These are phyloP conservation scores for Pristionchus fissidentatus DNA, from an alignment of 2,888 invertebrate genomes.

Conservation along the genomic window DNA sequence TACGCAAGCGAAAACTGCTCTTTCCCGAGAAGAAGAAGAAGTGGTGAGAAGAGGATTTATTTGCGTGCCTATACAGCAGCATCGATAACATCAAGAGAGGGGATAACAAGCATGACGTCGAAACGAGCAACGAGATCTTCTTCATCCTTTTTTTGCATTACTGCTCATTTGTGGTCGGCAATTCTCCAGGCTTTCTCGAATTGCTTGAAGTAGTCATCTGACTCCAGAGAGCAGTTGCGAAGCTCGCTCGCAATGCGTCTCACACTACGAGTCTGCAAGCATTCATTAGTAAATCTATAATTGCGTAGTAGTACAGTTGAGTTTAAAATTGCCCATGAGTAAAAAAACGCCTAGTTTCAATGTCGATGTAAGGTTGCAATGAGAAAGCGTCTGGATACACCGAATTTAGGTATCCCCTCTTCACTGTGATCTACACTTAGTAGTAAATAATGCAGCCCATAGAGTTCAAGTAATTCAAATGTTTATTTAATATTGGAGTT, in stretches of 20 bases:
- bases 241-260: slow-evolving; percentile 9
- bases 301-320: too few species aligned
- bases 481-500: too few species aligned
- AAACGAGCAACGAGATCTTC: neutral
- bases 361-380: too few species aligned
- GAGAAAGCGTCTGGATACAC: too few species aligned
- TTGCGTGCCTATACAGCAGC: neutral
- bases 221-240: neutral
- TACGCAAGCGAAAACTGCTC: neutral
- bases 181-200: slow-evolving; percentile 20
- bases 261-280: neutral
- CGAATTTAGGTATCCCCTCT: too few species aligned
- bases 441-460: too few species aligned
- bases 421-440: too few species aligned
- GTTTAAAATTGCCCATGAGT: too few species aligned
- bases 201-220: slow-evolving; percentile 24
- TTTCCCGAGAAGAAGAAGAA: neutral
- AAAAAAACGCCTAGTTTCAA: too few species aligned
- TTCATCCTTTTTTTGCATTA: neutral
- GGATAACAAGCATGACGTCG: neutral
- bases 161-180: neutral
- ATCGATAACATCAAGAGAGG: neutral
- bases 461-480: too few species aligned
- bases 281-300: too few species aligned
- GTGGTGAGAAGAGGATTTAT: neutral